Conservation (phyloP, 2,113 vertebrate species). For the Fukomys damarensis region DNA sequence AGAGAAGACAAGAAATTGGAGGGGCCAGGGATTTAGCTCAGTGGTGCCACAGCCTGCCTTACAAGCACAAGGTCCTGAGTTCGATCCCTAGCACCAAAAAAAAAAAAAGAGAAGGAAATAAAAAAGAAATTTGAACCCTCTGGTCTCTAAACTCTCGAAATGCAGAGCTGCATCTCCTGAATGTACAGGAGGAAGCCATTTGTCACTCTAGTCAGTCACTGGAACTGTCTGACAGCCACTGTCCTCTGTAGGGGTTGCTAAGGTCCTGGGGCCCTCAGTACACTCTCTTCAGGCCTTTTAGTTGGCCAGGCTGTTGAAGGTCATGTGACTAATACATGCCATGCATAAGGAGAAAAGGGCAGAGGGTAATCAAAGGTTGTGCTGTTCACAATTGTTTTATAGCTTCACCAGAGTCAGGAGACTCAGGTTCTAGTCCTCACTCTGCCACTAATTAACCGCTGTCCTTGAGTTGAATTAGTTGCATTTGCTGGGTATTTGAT, state of each 20-base stretch:
- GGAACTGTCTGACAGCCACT: background rate
- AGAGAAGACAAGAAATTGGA: background rate
- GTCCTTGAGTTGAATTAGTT: slow-evolving; percentile 54
- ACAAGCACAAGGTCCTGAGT: too few relatives aligned
- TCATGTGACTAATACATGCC: slow-evolving; percentile 53
- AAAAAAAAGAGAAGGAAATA: too few relatives aligned
- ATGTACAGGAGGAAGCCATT: background rate
- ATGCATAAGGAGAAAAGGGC: background rate
- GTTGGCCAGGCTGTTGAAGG: slow-evolving; percentile 11
- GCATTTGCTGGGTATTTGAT: slow-evolving; percentile 49
- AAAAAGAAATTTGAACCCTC: background rate
- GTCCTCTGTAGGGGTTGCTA: background rate
- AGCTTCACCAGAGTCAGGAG: slow-evolving; percentile 34
- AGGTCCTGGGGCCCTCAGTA: background rate
- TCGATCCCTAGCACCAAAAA: too few relatives aligned
- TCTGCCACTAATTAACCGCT: slow-evolving; percentile 55
- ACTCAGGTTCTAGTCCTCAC: slow-evolving; percentile 38
- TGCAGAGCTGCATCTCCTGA: background rate
- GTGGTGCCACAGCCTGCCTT: too few relatives aligned
- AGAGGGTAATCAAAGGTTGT: background rate
- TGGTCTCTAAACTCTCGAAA: background rate
- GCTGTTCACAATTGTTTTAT: slow-evolving; percentile 26
- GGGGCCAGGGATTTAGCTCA: too few relatives aligned
- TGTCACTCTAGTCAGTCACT: background rate
- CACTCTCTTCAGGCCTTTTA: background rate